A percentile compares a stretch with the other conserved stretches of the same genome.
Conservation (phyloP, 1,140 invertebrate genomes). For the Wiebesia pumilae region DNA sequence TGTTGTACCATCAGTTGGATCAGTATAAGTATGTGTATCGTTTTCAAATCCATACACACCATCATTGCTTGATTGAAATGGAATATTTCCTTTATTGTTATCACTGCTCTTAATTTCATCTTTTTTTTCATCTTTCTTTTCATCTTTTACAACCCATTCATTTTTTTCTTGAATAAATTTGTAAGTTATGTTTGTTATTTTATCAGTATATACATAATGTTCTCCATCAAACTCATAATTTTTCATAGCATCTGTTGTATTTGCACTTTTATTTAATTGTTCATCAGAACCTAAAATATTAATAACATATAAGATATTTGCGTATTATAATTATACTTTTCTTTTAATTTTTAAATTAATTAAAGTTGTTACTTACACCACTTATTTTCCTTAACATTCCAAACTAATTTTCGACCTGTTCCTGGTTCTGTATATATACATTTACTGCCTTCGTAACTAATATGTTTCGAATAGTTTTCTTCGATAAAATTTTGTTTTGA, state of each 20-base stretch:
- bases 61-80: slow-evolving; percentile 63
- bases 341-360: background rate
- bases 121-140: slow-evolving; percentile 54
- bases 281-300: slow-evolving; percentile 38
- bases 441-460: slow-evolving; percentile 80
- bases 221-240: slow-evolving; percentile 76
- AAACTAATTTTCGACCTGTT: slow-evolving; percentile 81
- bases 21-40: slow-evolving; percentile 87
- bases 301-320: background rate
- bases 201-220: slow-evolving; percentile 74
- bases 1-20: slow-evolving; percentile 88
- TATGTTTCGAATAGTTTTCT: slow-evolving; percentile 74
- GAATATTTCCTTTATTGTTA: slow-evolving; percentile 67
- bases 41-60: slow-evolving; percentile 83
- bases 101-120: slow-evolving; percentile 55
- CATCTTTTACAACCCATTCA: slow-evolving; percentile 77
- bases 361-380: slow-evolving; percentile 72
- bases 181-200: slow-evolving; percentile 71
- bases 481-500: slow-evolving; percentile 6
- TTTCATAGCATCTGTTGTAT: slow-evolving; percentile 57
- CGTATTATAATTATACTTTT: background rate
- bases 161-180: slow-evolving; percentile 75
- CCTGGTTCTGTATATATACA: slow-evolving; percentile 85
- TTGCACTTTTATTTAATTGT: slow-evolving; percentile 46
- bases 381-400: slow-evolving; percentile 78